These are phyloP conservation scores for Psilopogon haemacephalus DNA, from an alignment of 2,113 vertebrate genomes.

Conservation along the genomic window DNA sequence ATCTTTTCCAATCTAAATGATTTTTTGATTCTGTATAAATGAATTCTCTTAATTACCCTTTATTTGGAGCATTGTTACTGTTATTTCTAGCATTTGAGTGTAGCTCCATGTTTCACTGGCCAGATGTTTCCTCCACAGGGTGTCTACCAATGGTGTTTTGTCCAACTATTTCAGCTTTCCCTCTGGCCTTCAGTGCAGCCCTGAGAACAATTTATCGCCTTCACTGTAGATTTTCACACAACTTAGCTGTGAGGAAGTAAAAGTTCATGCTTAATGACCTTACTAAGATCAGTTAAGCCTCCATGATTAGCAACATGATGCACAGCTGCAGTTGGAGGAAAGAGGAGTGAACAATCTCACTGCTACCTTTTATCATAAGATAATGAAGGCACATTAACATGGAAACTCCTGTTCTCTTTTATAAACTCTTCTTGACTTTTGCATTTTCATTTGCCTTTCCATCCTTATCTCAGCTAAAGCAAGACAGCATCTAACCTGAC, in stretches of 20 bases:
- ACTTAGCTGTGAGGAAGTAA: not conserved
- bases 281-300: not conserved
- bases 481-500: not conserved
- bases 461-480: not conserved
- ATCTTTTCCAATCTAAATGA: no score
- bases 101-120: not conserved
- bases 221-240: not conserved
- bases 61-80: not conserved
- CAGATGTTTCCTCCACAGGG: not conserved
- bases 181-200: not conserved
- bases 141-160: not conserved
- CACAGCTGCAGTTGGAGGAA: not conserved
- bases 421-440: not conserved
- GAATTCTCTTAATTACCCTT: not conserved
- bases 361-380: accelerated
- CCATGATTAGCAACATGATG: not conserved
- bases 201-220: not conserved
- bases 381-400: not conserved
- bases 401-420: not conserved
- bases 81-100: not conserved
- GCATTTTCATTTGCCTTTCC: not conserved
- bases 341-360: not conserved
- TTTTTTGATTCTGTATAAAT: not conserved
- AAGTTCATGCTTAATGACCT: not conserved
- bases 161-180: accelerated